Conservation (phyloP, 2,797 vertebrate genomes). For the Podarcis siculus region DNA sequence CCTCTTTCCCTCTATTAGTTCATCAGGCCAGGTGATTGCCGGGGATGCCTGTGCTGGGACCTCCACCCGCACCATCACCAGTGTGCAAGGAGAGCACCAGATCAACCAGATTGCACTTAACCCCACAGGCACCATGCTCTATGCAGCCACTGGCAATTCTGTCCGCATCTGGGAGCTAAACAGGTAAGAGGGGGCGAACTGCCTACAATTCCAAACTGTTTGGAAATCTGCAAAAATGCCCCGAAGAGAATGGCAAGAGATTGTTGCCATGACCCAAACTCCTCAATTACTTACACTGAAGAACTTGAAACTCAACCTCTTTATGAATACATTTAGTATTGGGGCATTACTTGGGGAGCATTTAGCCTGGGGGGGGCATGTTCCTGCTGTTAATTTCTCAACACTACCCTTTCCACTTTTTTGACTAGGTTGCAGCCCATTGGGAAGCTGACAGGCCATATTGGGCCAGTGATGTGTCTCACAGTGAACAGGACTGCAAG, state of each 20-base stretch:
- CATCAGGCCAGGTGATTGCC: constrained; percentile 93
- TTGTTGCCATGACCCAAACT: background rate
- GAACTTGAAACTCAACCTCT: background rate
- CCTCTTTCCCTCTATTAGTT: constrained; percentile 74
- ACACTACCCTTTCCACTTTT: background rate
- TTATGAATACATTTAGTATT: background rate
- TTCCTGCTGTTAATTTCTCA: background rate
- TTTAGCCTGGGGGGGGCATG: too few species aligned
- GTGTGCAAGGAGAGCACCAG: constrained; percentile 92
- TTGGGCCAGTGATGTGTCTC: constrained; percentile 96
- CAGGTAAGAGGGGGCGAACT: constrained; percentile 78
- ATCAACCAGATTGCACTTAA: constrained; percentile 97
- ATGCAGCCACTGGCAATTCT: constrained; percentile 90
- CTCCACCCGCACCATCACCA: constrained; percentile 87
- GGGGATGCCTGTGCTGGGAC: constrained; percentile 89
- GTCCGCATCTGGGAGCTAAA: constrained; percentile 96
- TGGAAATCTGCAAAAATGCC: background rate
- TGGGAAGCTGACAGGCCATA: constrained; percentile 94
- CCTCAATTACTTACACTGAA: background rate
- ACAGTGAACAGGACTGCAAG: constrained; percentile 89
- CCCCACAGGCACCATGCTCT: constrained; percentile 87
- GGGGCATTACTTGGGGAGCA: background rate
- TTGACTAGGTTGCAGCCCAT: constrained; percentile 87
- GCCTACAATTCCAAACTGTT: background rate
- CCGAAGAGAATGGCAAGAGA: background rate